Conservation (phyloP, 2,113 vertebrate species). For the Lutjanus erythropterus region DNA sequence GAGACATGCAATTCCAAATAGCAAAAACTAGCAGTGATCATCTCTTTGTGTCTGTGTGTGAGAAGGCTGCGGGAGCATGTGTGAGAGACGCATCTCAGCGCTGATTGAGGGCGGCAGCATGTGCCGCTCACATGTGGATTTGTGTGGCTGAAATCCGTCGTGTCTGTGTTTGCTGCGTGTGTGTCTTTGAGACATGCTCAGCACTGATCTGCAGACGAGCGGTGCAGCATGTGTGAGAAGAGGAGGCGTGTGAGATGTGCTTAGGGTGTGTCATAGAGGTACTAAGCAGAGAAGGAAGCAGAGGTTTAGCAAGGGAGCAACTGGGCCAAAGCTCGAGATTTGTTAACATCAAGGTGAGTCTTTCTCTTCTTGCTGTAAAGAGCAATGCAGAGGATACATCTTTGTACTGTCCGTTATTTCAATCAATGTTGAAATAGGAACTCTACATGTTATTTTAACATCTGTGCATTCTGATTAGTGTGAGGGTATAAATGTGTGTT, state of each 20-base stretch:
- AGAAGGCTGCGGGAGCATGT: constrained; percentile 32
- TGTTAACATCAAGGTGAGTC: constrained; percentile 66
- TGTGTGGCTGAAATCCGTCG: constrained; percentile 13
- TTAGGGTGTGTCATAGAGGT: constrained; percentile 68
- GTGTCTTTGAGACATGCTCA: constrained; percentile 39
- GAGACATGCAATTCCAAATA: constrained; percentile 22
- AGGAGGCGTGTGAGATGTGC: constrained; percentile 51
- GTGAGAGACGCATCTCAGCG: constrained; percentile 14
- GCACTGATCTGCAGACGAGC: constrained; percentile 58
- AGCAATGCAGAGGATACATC: background rate
- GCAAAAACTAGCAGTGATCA: constrained; percentile 3
- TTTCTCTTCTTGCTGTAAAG: constrained; percentile 14
- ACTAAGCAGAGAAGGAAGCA: constrained; percentile 45
- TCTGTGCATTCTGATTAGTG: constrained; percentile 1
- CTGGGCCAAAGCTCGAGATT: constrained; percentile 39
- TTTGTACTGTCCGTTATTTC: constrained; percentile 5
- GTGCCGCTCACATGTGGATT: constrained; percentile 15
- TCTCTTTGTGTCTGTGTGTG: constrained; percentile 32
- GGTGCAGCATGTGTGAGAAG: constrained; percentile 53
- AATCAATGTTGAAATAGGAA: background rate
- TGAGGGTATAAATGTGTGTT: background rate
- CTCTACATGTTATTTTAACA: background rate
- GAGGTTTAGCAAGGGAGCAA: constrained; percentile 12
- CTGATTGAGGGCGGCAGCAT: constrained; percentile 25
- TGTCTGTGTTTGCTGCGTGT: constrained; percentile 42